Evolutionary conservation across 2,797 vertebrate species (phyloP).

Genomic region (Chelon auratus): DNA sequence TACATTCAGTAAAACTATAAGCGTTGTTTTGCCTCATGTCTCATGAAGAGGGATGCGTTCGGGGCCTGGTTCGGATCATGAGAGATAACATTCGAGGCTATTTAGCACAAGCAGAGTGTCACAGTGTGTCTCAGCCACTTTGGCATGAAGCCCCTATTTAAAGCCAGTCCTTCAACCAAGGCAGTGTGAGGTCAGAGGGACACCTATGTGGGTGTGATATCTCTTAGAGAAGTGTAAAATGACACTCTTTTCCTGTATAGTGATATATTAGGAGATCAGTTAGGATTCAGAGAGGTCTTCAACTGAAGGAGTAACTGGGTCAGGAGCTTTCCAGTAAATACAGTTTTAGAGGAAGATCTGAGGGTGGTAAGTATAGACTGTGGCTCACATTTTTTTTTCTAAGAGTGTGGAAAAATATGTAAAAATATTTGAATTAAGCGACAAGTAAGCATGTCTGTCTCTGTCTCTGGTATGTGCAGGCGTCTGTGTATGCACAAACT

Average conservation of each 20-base stretch:
- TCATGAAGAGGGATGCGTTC: conserved; percentile 2
- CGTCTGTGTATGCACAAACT: conserved; percentile 29
- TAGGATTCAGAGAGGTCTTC: conserved; percentile 11
- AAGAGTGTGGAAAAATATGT: conserved; percentile 29
- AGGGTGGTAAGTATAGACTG: conserved; percentile 35
- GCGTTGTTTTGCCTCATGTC: conserved; percentile 9
- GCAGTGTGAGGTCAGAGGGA: conserved; percentile 61
- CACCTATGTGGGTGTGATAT: conserved; percentile 53
- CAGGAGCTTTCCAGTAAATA: conserved; percentile 35
- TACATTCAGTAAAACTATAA: background rate
- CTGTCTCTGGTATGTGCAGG: conserved; percentile 25
- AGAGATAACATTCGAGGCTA: conserved; percentile 39
- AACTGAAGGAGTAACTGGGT: conserved; percentile 44
- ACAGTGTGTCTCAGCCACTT: conserved; percentile 63
- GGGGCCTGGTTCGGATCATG: conserved; percentile 18
- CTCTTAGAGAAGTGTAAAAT: conserved; percentile 52
- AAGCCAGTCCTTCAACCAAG: conserved; percentile 62
- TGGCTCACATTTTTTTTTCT: conserved; percentile 19
- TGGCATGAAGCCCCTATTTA: conserved; percentile 54
- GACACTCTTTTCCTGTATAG: conserved; percentile 27
- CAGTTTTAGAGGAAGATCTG: conserved; percentile 27
- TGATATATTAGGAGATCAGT: conserved; percentile 5
- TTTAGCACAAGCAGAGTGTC: conserved; percentile 54
- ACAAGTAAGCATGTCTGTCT: conserved; percentile 33
- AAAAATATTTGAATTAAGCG: conserved; percentile 35